phyloP scores from a whole-genome alignment of 2,888 invertebrate species.

The Tiphia femorata region DNA sequence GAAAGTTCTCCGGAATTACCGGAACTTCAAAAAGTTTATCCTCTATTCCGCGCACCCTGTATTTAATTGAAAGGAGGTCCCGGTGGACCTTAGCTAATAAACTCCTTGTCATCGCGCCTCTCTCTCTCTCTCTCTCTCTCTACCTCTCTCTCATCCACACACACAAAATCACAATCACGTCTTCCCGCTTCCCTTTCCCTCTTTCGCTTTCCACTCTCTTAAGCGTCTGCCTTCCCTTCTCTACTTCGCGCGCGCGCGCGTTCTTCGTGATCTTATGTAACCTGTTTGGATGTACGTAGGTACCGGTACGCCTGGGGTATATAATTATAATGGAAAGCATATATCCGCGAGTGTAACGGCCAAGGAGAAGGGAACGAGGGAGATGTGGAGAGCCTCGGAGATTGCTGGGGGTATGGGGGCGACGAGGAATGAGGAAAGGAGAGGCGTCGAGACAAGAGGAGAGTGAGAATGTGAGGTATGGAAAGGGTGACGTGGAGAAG shows the following conservation, averaged over 20 bases:
- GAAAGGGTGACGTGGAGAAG: background rate
- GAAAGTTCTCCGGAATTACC: slow-evolving; percentile 16
- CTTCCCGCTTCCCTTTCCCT: background rate
- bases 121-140: background rate
- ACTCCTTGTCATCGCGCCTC: slow-evolving; percentile 24
- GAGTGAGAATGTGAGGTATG: background rate
- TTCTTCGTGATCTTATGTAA: slow-evolving; percentile 29
- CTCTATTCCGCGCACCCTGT: slow-evolving; percentile 15
- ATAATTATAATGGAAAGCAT: slow-evolving; percentile 42
- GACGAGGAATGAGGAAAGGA: background rate
- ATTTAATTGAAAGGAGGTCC: slow-evolving; percentile 21
- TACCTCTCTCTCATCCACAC: background rate
- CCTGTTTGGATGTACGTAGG: slow-evolving; percentile 37
- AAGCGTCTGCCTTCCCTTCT: slow-evolving; percentile 9
- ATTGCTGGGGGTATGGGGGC: background rate
- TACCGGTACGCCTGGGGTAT: slow-evolving; percentile 24
- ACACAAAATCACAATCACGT: too few species aligned
- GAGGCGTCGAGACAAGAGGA: background rate
- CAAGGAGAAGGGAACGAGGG: slow-evolving; percentile 5
- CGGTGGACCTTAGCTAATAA: slow-evolving; percentile 24
- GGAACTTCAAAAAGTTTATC: slow-evolving; percentile 19
- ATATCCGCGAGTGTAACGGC: slow-evolving; percentile 30
- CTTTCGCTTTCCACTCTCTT: background rate
- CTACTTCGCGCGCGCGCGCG: too few species aligned
- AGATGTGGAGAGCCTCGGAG: too few species aligned